Conservation (phyloP, 1,140 invertebrate species). For the Drosophila melanica region DNA sequence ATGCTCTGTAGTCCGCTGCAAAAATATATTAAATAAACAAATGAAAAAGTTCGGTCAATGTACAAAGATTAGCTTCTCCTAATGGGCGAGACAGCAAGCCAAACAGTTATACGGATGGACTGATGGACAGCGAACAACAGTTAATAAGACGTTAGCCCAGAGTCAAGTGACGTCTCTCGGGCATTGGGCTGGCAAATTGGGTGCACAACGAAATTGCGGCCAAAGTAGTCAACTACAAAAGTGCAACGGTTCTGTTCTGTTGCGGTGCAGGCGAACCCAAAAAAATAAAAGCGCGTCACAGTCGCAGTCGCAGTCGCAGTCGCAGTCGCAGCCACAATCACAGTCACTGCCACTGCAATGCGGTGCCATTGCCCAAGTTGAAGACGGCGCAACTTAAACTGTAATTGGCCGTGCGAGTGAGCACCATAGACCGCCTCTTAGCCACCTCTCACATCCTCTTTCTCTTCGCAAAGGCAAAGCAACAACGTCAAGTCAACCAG, state of each 20-base stretch:
- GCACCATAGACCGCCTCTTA: not conserved
- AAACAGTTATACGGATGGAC: not conserved
- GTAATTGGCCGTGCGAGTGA: slow-evolving; percentile 76
- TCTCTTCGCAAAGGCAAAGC: slow-evolving; percentile 30
- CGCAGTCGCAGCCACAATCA: too few species aligned
- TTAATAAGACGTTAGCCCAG: not conserved
- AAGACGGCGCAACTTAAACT: slow-evolving; percentile 58
- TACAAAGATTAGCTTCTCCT: too few species aligned
- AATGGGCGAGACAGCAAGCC: not conserved
- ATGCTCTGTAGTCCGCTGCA: too few species aligned
- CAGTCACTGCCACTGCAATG: slow-evolving; percentile 59
- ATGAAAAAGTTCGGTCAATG: too few species aligned
- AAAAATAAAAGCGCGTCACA: slow-evolving; percentile 31
- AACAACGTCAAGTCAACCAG: slow-evolving; percentile 30
- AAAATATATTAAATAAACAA: too few species aligned
- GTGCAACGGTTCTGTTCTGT: slow-evolving; percentile 52
- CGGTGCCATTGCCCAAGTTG: slow-evolving; percentile 50
- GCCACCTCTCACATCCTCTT: not conserved
- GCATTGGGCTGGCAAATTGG: slow-evolving; percentile 15
- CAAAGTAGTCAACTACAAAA: slow-evolving; percentile 59
- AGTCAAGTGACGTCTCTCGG: not conserved
- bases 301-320: slow-evolving; percentile 16
- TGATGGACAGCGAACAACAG: not conserved
- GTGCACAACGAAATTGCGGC: slow-evolving; percentile 55
- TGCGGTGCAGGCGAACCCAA: slow-evolving; percentile 42